Conservation (phyloP, 2,113 vertebrate species). For the Camarhynchus parvulus region DNA sequence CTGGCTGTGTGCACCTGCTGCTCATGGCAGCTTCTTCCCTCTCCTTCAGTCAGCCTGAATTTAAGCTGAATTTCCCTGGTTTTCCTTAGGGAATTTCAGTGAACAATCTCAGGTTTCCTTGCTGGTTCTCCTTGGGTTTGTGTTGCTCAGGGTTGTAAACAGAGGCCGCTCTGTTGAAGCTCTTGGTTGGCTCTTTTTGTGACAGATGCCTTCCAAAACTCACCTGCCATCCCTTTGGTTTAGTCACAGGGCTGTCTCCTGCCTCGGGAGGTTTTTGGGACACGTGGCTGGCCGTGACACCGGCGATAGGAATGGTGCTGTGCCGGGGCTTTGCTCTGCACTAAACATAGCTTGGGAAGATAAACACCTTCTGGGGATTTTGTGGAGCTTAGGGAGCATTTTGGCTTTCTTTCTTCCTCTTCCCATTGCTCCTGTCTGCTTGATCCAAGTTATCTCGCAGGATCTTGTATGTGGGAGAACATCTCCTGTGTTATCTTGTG, state of each 20-base stretch:
- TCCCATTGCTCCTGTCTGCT: background rate
- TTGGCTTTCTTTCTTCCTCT: slow-evolving; percentile 17
- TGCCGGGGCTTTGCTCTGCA: background rate
- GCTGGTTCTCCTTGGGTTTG: background rate
- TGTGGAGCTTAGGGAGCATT: background rate
- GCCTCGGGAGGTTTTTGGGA: background rate
- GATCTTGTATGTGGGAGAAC: background rate
- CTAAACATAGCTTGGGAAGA: slow-evolving; percentile 37
- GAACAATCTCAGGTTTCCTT: background rate
- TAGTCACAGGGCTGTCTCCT: background rate
- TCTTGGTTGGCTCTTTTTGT: background rate
- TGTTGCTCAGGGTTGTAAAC: background rate
- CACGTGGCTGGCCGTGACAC: background rate
- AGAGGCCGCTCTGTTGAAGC: accelerated
- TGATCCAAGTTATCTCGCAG: background rate
- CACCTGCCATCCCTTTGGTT: background rate
- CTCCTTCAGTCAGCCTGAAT: background rate
- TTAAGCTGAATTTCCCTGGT: background rate
- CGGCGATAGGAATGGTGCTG: background rate
- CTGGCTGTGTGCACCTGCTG: accelerated
- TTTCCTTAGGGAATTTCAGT: background rate
- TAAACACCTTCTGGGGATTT: slow-evolving; percentile 52
- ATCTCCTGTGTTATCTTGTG: background rate
- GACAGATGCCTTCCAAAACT: background rate
- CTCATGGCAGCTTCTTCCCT: background rate